Base-by-base conservation (phyloP, 2,797 vertebrate species). In the Antennarius maculatus region DNA sequence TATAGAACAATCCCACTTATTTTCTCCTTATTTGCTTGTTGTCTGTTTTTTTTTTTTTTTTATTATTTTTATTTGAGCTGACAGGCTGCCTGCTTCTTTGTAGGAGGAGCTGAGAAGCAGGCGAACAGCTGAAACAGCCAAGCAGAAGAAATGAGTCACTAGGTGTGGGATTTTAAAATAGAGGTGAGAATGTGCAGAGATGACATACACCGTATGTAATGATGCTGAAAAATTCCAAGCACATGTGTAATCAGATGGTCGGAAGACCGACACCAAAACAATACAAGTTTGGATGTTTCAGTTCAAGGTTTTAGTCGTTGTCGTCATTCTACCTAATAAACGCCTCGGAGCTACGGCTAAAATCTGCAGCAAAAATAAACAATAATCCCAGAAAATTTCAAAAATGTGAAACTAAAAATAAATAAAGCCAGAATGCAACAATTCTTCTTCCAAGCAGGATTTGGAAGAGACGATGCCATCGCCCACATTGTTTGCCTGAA, bases 91-190 rank as follows among this genome's bases (percentile, higher is more conserved):
- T 82, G 75, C 54, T 60, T 66, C 72, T 83, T 80, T 81, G 91
- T 92, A 81, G 91, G 90, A 91, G 91, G 88, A 56, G 85, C 85
- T 86, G 87, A 93, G 83, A 89, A 80, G 88, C 88, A 86, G 87
- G 88, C n/a, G 85, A 90, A 92, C 92, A 91, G 86, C 89, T 92
- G 90, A 91, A 83, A 90, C 88, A 85, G 84, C 81, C 78, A 82
- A 77, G 88, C 86, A 84, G 79, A 74, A 89, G 81, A 84, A 86
- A 76, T 92, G 89, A 92, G 77, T 92, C 91, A 92, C 77, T 85
- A 82, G 86, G 71, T 89, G 85, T 83, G 78, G 83, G 82, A 68
- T 84, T 87, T 88, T 90, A 89, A 93, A 93, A 93, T 91, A 94
- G 92, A 93, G 87, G 87, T 85, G 91, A 92, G 86, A 93, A 89